Evolutionary conservation across 2,888 invertebrate species (phyloP).

Genomic region (Epicampocera succincta): DNA sequence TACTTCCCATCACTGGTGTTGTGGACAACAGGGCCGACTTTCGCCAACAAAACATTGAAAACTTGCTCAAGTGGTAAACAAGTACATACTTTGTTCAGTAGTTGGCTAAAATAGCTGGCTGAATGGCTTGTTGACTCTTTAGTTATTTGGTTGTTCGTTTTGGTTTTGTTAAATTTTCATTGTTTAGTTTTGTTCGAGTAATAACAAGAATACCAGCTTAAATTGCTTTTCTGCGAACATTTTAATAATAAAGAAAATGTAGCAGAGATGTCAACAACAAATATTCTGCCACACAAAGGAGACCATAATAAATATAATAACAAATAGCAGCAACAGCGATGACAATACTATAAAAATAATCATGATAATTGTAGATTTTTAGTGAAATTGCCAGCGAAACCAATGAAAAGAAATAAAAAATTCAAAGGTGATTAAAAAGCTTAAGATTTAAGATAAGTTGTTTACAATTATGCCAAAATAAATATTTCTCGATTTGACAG

Average conservation of each 20-base stretch:
- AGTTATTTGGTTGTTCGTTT: slow-evolving; percentile 25
- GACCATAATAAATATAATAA: not conserved
- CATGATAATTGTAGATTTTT: slow-evolving; percentile 26
- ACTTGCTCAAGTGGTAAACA: slow-evolving; percentile 54
- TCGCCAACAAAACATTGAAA: slow-evolving; percentile 50
- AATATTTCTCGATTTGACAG: no score
- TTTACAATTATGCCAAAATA: no score
- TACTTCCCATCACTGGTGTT: not conserved
- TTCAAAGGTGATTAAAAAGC: slow-evolving; percentile 14
- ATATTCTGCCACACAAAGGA: not conserved
- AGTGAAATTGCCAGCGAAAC: slow-evolving; percentile 15
- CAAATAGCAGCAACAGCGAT: slow-evolving; percentile 11
- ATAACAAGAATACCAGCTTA: slow-evolving; percentile 41
- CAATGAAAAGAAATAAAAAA: slow-evolving; percentile 19
- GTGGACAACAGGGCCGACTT: not conserved
- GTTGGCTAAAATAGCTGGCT: slow-evolving; percentile 50
- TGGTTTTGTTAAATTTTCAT: slow-evolving; percentile 10
- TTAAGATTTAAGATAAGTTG: no score
- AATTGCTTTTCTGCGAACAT: slow-evolving; percentile 43
- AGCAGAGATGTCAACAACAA: slow-evolving; percentile 38
- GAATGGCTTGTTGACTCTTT: slow-evolving; percentile 45
- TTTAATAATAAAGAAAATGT: slow-evolving; percentile 56
- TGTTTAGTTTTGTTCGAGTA: slow-evolving; percentile 14
- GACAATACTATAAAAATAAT: slow-evolving; percentile 33
- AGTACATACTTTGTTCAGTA: slow-evolving; percentile 28